Base-by-base conservation (phyloP, 2,888 invertebrate genomes). In the Microctonus hyperodae region DNA sequence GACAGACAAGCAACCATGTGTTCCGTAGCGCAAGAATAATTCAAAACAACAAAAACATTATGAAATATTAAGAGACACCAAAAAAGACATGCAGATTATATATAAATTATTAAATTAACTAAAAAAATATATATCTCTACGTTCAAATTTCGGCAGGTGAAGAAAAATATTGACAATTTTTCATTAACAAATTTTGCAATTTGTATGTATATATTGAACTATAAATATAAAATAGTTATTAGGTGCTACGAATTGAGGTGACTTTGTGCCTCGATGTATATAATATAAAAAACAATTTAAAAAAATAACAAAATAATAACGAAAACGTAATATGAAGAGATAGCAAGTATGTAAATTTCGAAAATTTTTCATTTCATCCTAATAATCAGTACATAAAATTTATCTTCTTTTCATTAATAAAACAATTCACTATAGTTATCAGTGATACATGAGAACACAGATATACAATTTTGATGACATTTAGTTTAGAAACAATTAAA, bases 121-220 rank as follows among this genome's bases (percentile, higher is more conserved):
- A 50, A 53, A 64, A 50, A 28, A 33, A 58, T 51, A 56, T 69
- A 72, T 70, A 70, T 69, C 69, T 69, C 69, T 72, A 65, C 68
- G 65, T 74, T 71, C 70, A 70, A 71, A 71, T 64, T 72, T 72
- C 69, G 72, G 62, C 37, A 63, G 51, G 67, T 44, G 44, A 62
- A 75, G 67, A 59, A 68, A 67, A 69, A 67, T 69, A 65, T 74
- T 72, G 73, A 74, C 69, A 67, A 73, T 77, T 79, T 80, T 79
- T 77, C 76, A 81, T 81, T 78, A 78, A 78, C 74, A 74, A 78
- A 81, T 82, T 81, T 82, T 81, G 80, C 80, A 81, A 81, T 82
- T 82, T 82, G 81, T 82, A 82, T 82, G 81, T 82, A 82, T 75
- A 82, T 82, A 80, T 78, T 44, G 75, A 78, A 80, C 67, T 78